Percentiles rank a stretch among this genome's conserved stretches.
phyloP scores from a whole-genome alignment of 2,113 vertebrate species.

The Neoarius graeffei region DNA sequence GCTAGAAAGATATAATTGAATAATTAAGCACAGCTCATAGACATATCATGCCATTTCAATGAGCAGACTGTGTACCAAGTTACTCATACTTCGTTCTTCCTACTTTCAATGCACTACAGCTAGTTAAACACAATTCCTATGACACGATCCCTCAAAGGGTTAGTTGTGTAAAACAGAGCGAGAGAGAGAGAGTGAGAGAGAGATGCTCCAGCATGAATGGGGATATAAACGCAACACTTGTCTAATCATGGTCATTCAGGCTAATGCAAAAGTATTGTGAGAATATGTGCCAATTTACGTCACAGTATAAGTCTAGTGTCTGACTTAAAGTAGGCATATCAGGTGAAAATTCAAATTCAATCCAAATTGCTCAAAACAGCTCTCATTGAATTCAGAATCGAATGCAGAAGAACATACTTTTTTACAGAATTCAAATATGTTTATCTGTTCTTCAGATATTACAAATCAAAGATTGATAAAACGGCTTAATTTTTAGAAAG shows the following conservation, averaged over 20 bases:
- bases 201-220: background rate
- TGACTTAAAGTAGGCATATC: background rate
- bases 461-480: too few species aligned
- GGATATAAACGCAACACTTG: background rate
- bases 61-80: background rate
- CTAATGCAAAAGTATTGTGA: background rate
- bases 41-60: background rate
- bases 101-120: background rate
- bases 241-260: background rate
- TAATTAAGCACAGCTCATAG: background rate
- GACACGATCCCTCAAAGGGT: background rate
- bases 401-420: too few species aligned
- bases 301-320: background rate
- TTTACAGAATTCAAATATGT: too few species aligned
- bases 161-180: background rate
- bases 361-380: too few species aligned
- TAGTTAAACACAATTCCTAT: background rate
- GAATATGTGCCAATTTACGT: background rate
- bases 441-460: too few species aligned
- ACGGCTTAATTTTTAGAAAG: too few species aligned
- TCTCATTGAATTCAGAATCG: too few species aligned
- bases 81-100: background rate
- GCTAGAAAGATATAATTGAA: slow-evolving; percentile 64
- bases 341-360: too few species aligned
- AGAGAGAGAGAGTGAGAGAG: too few species aligned